Percentiles rank a stretch among this genome's conserved stretches.
phyloP scores from a whole-genome alignment of 2,113 vertebrate genomes.

The Physeter macrocephalus region DNA sequence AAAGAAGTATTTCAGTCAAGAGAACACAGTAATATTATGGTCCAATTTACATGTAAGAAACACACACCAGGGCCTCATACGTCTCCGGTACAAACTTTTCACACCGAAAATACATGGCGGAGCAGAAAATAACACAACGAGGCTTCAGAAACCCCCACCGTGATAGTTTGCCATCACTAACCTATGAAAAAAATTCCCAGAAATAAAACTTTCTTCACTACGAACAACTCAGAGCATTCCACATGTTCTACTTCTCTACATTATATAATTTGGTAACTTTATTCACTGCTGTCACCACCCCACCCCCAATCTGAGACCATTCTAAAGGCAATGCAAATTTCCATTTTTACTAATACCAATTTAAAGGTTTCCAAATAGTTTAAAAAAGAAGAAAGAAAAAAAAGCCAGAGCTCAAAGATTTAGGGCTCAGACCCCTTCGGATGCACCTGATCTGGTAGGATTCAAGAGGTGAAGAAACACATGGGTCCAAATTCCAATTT shows the following conservation, averaged over 20 bases:
- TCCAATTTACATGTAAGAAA: background rate
- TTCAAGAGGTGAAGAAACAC: background rate
- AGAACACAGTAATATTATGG: background rate
- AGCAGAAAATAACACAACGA: background rate
- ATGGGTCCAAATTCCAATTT: background rate
- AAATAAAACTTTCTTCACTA: background rate
- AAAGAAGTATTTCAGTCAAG: background rate
- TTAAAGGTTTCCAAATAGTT: background rate
- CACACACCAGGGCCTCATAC: background rate
- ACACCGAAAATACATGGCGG: background rate
- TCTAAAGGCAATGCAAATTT: background rate
- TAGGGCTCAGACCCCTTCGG: background rate
- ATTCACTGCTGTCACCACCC: fast-evolving
- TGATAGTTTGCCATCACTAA: background rate
- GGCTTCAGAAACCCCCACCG: background rate
- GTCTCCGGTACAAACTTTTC: background rate
- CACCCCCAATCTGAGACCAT: background rate
- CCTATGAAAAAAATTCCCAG: background rate
- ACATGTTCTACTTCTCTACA: background rate
- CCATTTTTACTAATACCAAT: background rate
- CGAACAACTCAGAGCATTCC: background rate
- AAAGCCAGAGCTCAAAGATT: background rate
- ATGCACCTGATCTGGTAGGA: background rate
- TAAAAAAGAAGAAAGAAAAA: background rate
- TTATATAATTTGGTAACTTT: background rate